A percentile compares a stretch with the other conserved stretches of the same genome.
These are phyloP conservation scores for Cephalotes varians DNA, from an alignment of 2,888 invertebrate species.

Conservation along the genomic window DNA sequence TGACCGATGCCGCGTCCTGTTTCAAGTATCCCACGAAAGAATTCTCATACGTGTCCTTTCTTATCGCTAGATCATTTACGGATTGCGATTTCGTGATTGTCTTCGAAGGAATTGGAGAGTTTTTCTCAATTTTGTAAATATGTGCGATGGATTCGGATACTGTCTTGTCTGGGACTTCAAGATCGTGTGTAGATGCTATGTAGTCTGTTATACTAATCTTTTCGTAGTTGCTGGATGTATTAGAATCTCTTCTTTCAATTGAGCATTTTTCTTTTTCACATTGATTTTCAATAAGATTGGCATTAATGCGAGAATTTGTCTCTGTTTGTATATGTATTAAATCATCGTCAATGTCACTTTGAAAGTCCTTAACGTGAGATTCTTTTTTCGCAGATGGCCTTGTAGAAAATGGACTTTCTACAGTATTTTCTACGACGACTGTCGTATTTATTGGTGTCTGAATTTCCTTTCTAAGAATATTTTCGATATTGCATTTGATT, in stretches of 20 bases:
- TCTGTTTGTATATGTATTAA: not conserved
- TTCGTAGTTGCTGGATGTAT: constrained; percentile 61
- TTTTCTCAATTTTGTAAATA: not conserved
- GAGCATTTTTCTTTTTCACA: constrained; percentile 1
- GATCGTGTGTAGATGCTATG: not conserved
- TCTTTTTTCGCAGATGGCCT: not conserved
- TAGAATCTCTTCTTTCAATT: not conserved
- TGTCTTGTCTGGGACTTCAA: not conserved
- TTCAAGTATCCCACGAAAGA: not conserved
- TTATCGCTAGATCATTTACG: constrained; percentile 25
- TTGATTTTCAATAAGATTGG: not conserved
- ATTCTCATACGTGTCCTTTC: not conserved
- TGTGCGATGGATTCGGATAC: not conserved
- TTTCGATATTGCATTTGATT: constrained; percentile 32
- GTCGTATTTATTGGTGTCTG: constrained; percentile 2
- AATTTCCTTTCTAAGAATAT: constrained; percentile 16
- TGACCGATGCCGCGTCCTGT: not conserved
- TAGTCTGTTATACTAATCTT: constrained; percentile 48
- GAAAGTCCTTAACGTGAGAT: constrained; percentile 18
- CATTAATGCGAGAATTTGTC: not conserved
- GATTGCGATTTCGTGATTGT: constrained; percentile 32
- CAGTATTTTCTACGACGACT: constrained; percentile 5
- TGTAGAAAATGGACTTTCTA: constrained; percentile 25
- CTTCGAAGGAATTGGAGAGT: not conserved
- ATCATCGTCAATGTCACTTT: not conserved